Conservation (phyloP, 2,888 invertebrate species). For the Morinoia aosen region DNA sequence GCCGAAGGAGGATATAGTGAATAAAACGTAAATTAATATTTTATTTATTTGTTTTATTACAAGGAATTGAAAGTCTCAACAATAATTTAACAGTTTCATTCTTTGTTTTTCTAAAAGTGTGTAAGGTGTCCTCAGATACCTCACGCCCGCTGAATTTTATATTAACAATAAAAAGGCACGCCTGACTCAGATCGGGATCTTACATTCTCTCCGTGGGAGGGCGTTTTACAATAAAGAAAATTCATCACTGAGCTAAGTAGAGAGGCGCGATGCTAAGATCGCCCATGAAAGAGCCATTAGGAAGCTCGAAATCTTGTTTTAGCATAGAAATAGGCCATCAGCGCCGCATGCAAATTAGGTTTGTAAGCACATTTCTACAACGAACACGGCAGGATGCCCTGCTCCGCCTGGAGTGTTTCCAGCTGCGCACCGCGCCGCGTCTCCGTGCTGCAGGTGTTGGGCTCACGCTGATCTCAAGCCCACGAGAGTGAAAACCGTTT, state of each 20-base stretch:
- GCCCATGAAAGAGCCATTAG: background rate
- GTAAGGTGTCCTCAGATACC: too few relatives aligned
- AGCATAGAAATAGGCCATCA: conserved; percentile 10
- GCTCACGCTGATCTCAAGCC: background rate
- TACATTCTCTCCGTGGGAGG: too few relatives aligned
- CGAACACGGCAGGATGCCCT: background rate
- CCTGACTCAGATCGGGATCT: too few relatives aligned
- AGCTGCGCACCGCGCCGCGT: background rate
- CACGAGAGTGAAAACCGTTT: too few relatives aligned
- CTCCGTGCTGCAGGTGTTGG: background rate
- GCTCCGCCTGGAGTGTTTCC: background rate
- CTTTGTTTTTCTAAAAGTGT: too few relatives aligned
- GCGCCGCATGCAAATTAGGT: background rate
- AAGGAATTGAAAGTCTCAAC: too few relatives aligned
- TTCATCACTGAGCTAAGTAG: background rate
- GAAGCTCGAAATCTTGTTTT: background rate
- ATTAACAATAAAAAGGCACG: too few relatives aligned
- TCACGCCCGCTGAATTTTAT: too few relatives aligned
- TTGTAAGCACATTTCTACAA: background rate
- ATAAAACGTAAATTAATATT: too few relatives aligned
- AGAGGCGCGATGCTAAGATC: background rate
- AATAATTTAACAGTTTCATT: too few relatives aligned
- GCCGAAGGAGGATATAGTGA: too few relatives aligned
- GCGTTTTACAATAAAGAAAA: background rate
- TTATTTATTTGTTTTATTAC: too few relatives aligned